Base-by-base conservation (phyloP, 2,113 vertebrate genomes). In the Psittacula cyanocephala region DNA sequence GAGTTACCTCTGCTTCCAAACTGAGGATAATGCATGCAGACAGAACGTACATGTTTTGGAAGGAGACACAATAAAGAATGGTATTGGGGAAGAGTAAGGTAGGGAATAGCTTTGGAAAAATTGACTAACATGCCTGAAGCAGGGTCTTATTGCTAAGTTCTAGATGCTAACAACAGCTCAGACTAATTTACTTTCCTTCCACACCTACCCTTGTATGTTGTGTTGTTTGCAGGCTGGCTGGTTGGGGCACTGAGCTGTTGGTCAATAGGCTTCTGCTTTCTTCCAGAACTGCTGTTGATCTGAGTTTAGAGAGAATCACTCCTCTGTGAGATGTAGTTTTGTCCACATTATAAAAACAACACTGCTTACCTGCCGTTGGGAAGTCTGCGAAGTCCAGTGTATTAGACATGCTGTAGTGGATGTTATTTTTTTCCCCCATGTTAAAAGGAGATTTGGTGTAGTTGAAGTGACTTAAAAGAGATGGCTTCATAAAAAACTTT, bases 171-270 rank as follows among this genome's bases (percentile, higher is more conserved):
- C 2, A 2, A 68, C 63, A 92, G 24, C 20, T 16, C 35, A 33
- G 80, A 10, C 35, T 69, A 49, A 82, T 93, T 79, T 79, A 72
- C 82, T 86, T 88, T 72, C 79, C 29, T 88, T 82, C 17, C 2
- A 0, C 19, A 7, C 25, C 82, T 1, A 0, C 39, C 59, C 17
- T 81, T 81, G 72, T 9, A 15, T 46, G 24, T 41, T 60, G 29
- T 46, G 13, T 3, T 88, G 44, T 62, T 86, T 75, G 43, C 72
- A 91, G 74, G 22, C 33, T 79, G 65, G 79, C 49, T 92, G 50
- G 22, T 4, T 67, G 60, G 55, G 50, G 17, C 24, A 18, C 28
- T 67, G 44, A 46, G 27, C 41, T 86, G 41, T 28, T 65, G 60
- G 46, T 81, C 84, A 81, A 28, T 28, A 43, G 69, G 31, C 43